A percentile compares a stretch with the other conserved stretches of the same genome.
Conservation (phyloP, 2,113 vertebrate species). For the Junco hyemalis region DNA sequence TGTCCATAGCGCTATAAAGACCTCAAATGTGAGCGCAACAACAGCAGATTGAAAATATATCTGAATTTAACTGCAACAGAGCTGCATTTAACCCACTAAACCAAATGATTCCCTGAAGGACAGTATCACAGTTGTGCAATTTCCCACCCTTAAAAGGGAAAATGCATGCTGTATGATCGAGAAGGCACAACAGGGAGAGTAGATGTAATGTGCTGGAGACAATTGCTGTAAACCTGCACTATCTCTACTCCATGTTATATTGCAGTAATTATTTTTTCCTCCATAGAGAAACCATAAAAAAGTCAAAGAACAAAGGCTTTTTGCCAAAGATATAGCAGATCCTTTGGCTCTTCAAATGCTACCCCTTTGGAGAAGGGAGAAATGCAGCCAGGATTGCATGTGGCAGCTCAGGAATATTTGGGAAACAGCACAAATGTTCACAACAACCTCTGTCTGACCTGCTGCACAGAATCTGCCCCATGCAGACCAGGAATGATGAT, state of each 20-base stretch:
- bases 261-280: neutral
- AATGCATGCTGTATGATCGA: neutral
- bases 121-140: no score
- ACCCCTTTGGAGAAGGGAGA: neutral
- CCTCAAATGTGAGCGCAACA: neutral
- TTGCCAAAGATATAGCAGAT: neutral
- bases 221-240: neutral
- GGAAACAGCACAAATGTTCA: neutral
- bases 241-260: neutral
- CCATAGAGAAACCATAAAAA: neutral
- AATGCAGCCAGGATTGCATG: neutral
- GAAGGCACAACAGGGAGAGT: neutral
- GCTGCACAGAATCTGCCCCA: neutral
- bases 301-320: neutral
- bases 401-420: neutral
- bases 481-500: fast-evolving
- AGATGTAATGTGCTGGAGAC: neutral
- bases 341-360: neutral
- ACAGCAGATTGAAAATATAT: neutral
- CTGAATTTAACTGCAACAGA: neutral
- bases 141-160: neutral
- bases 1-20: neutral
- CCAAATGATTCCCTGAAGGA: neutral
- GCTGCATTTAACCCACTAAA: neutral
- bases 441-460: neutral